Evolutionary conservation across 2,797 vertebrate species (phyloP), one percentile per base, ranked within the genome.

Genomic region (Tadarida brasiliensis): DNA sequence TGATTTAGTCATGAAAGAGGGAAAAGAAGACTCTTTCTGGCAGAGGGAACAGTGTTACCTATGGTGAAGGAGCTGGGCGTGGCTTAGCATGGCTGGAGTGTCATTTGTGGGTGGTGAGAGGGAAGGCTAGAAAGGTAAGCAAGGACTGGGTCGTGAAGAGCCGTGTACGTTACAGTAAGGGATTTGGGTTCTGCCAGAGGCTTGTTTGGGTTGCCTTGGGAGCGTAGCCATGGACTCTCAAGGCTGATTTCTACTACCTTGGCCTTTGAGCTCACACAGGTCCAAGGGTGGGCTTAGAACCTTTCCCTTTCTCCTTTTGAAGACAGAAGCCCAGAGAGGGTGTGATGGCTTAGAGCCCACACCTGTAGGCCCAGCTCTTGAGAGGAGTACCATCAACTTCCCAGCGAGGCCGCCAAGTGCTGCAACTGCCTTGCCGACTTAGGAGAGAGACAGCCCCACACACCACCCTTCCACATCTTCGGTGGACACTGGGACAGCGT

Each of bases 361-460:
- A 20, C 7, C 24, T 28, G 2, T 4, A 87, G 51, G 35, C 20
- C 11, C 26, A 54, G 1, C 68, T 77, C 2, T 1, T 0, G 4
- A 80, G n/a, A 76, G 17, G 26, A 80, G 1, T 1, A 1, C 26
- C 12, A 0, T 9, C 30, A 39, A 6, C 15, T 84, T 78, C 39
- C 33, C 2, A 11, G 33, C 74, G 54, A 67, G 11, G 51, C 0
- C 51, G 12, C 5, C 11, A 67, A 7, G 12, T 68, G 12, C 16
- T 7, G 0, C n/a, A n/a, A n/a, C 1, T 33, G 26, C 33, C 17
- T 84, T 56, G 12, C 19, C 26, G 19, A 57, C 2, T 33, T n/a
- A 73, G 87, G 39, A 59, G 6, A 1, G 7, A 78, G 39, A 39
- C 1, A 26, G 73, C 47, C 44, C 17, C 12, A 1, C 28, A 1